Evolutionary conservation across 2,113 vertebrate species (phyloP).

Genomic region (Heteronetta atricapilla): DNA sequence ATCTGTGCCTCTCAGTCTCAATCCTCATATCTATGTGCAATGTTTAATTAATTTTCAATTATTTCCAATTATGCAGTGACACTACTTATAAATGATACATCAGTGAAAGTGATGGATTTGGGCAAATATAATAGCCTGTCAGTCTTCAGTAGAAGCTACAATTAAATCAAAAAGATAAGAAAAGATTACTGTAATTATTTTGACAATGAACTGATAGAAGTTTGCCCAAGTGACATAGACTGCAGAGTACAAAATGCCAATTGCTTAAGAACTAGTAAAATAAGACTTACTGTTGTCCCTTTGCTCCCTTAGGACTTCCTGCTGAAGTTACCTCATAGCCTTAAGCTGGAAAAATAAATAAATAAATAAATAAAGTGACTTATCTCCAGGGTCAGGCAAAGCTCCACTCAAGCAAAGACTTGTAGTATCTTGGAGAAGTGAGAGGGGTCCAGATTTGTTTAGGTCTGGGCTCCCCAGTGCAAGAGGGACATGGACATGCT

Average conservation of each 20-base stretch:
- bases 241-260: constrained; percentile 16
- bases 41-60: constrained; percentile 64
- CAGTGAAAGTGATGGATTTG: constrained; percentile 43
- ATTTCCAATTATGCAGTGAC: constrained; percentile 24
- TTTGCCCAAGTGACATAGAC: constrained; percentile 46
- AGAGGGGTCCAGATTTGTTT: background rate
- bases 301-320: background rate
- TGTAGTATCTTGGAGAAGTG: background rate
- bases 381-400: background rate
- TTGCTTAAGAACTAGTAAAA: constrained; percentile 25
- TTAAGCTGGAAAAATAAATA: background rate
- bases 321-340: background rate
- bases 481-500: background rate
- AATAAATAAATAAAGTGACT: no score
- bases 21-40: background rate
- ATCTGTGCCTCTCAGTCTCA: constrained; percentile 3
- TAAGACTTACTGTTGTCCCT: background rate
- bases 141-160: constrained; percentile 31
- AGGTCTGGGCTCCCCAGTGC: background rate
- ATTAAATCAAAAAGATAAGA: constrained; percentile 54
- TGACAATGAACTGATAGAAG: constrained; percentile 44
- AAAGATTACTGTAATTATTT: constrained; percentile 49
- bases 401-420: background rate
- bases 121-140: constrained; percentile 49
- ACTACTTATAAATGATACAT: constrained; percentile 26